Evolutionary conservation across 2,797 vertebrate genomes (phyloP).

Genomic region (Channallabes apus): DNA sequence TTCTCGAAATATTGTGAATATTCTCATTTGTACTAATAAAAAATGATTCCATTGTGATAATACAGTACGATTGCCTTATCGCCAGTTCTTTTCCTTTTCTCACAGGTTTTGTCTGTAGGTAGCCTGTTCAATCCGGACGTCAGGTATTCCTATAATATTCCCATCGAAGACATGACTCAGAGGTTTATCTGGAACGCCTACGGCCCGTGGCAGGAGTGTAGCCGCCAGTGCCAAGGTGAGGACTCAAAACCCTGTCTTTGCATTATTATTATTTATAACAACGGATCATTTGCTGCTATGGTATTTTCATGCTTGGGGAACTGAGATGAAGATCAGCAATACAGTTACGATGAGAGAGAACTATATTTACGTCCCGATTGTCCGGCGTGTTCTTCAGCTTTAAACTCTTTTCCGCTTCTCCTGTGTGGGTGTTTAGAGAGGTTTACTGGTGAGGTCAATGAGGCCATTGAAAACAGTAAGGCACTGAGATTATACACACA

Average conservation of each 20-base stretch:
- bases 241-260: neutral
- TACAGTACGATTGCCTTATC: neutral
- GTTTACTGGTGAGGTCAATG: slow-evolving; percentile 17
- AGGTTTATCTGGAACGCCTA: slow-evolving; percentile 94
- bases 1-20: neutral
- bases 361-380: neutral
- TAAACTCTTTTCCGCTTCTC: neutral
- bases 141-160: slow-evolving; percentile 95
- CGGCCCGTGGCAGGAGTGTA: slow-evolving; percentile 95
- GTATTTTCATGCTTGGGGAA: neutral
- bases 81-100: neutral
- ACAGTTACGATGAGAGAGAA: neutral
- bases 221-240: slow-evolving; percentile 93
- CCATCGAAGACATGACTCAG: slow-evolving; percentile 93
- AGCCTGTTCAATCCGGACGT: slow-evolving; percentile 95
- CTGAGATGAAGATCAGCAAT: neutral
- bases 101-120: slow-evolving; percentile 92
- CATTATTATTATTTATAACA: neutral
- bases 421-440: neutral
- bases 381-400: neutral
- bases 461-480: slow-evolving; percentile 22
- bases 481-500: slow-evolving; percentile 9
- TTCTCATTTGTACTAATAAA: too few species aligned
- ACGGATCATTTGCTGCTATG: neutral
- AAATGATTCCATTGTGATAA: neutral